These are phyloP conservation scores for Schizaphis graminum DNA, from an alignment of 2,888 invertebrate genomes.

Conservation along the genomic window DNA sequence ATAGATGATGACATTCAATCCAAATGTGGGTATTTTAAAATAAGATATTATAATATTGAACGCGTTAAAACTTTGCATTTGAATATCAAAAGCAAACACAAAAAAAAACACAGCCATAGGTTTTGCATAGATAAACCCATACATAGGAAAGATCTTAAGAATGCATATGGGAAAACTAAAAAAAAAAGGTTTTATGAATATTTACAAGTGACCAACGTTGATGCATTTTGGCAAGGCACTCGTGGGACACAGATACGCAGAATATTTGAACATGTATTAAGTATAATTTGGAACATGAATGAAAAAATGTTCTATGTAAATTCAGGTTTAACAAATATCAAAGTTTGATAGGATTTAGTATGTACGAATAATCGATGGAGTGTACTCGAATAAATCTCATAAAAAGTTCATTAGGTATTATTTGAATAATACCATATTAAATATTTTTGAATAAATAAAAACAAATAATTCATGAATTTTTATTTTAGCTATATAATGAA, in stretches of 20 bases:
- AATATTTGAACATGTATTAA: neutral
- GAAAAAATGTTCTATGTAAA: neutral
- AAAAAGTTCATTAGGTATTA: neutral
- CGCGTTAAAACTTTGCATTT: neutral
- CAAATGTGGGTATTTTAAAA: neutral
- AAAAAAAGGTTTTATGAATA: conserved; percentile 33
- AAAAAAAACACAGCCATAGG: neutral
- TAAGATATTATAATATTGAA: conserved; percentile 11
- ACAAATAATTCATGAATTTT: neutral
- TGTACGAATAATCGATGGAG: neutral
- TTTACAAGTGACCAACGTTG: conserved; percentile 23
- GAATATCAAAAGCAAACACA: conserved; percentile 29
- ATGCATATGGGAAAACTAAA: conserved; percentile 2
- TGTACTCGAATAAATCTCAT: neutral
- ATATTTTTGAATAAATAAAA: neutral
- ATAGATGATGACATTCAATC: neutral
- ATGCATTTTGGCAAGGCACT: neutral
- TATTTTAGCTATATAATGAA: neutral
- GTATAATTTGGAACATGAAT: neutral
- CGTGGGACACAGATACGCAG: neutral
- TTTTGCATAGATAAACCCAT: neutral
- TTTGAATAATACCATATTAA: neutral
- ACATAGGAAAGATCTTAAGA: neutral
- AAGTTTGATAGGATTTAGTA: neutral
- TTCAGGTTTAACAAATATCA: neutral